Evolutionary conservation across 2,888 invertebrate genomes (phyloP), one percentile per base, ranked within the genome.

Genomic region (Rhagonycha fulva): DNA sequence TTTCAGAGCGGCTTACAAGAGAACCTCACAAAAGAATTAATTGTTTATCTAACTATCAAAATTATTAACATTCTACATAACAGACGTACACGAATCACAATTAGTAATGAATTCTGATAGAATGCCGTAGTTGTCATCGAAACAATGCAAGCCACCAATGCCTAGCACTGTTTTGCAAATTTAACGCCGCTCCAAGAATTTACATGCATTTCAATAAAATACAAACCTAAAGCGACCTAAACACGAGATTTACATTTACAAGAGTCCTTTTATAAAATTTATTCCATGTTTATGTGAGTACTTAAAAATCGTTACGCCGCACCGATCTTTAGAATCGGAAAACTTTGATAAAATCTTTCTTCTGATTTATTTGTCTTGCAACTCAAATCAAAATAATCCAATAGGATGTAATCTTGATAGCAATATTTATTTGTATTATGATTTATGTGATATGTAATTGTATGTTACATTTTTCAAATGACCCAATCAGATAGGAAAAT

Each of bases 241-340:
- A 76, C 76, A 76, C 62, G 71, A 70, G 28, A 78, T 78, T 78
- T 78, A 78, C 78, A 78, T 78, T 76, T 71, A 75, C 72, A 74
- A 74, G 26, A 69, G 71, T 62, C 71, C 72, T 71, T 78, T 78
- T 78, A 76, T 78, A 74, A 76, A 47, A 74, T 77, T 68, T 75
- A 67, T 68, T 74, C 75, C 67, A 76, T 77, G 72, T 80, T 80
- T 80, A 80, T 80, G 77, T 78, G 69, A 62, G 62, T 78, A 80
- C 79, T 80, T 80, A 80, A 80, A 80, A 78, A 80, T 74, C 78
- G 79, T 76, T 78, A 78, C 80, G 76, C 75, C 74, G 76, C 80
- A 75, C 75, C 74, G 76, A 77, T 78, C 76, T 76, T 47, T 76
- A 47, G 74, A 66, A 76, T 79, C 75, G 68, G 74, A 74, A 75